A percentile compares a stretch with the other conserved stretches of the same genome.
Evolutionary conservation across 2,888 invertebrate species (phyloP).

Genomic region (Harpalus rubripes): DNA sequence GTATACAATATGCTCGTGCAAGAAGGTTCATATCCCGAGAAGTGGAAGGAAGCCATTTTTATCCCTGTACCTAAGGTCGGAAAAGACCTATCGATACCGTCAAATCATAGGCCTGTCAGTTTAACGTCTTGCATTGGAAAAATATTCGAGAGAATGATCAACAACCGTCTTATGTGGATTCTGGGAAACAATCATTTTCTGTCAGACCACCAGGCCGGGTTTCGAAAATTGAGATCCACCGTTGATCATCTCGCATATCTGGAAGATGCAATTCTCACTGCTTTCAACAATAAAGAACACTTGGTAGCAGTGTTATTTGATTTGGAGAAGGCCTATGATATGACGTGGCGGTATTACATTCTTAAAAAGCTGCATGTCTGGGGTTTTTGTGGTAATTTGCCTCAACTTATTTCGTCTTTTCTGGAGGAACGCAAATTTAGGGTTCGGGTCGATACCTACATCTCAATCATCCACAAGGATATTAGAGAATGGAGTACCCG

Average conservation of each 20-base stretch:
- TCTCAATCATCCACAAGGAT: not conserved
- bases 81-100: not conserved
- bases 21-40: not conserved
- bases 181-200: not conserved
- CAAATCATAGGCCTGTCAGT: not conserved
- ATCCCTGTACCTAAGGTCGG: not conserved
- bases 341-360: constrained; percentile 22
- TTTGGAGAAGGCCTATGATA: constrained; percentile 22
- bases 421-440: not conserved
- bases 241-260: constrained; percentile 5
- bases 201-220: constrained; percentile 16
- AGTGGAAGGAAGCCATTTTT: not conserved
- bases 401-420: not conserved
- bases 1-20: not conserved
- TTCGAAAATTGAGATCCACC: constrained; percentile 53
- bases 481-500: constrained; percentile 67
- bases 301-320: constrained; percentile 26
- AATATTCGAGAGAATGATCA: not conserved
- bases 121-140: not conserved
- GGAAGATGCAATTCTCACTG: constrained; percentile 2
- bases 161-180: not conserved
- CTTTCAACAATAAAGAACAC: constrained; percentile 7
- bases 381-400: constrained; percentile 25
- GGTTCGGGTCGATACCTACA: not conserved
- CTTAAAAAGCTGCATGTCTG: not conserved